A percentile compares a stretch with the other conserved stretches of the same genome.
Evolutionary conservation across 1,140 invertebrate genomes (phyloP).

Genomic region (Zaprionus kolodkinae): DNA sequence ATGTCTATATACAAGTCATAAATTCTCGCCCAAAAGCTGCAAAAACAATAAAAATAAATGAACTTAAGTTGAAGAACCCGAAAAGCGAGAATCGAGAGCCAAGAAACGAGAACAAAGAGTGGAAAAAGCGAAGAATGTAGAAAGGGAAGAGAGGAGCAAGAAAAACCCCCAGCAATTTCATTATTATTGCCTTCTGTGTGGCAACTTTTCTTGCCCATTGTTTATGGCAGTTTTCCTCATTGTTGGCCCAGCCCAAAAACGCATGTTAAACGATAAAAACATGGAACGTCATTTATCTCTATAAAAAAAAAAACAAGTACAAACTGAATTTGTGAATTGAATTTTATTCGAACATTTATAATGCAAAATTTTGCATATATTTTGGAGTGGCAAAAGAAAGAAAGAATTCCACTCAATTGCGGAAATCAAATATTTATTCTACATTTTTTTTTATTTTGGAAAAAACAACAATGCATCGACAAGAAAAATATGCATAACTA

Average conservation of each 20-base stretch:
- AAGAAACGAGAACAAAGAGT: constrained; percentile 44
- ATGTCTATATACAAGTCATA: constrained; percentile 51
- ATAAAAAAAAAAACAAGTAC: constrained; percentile 5
- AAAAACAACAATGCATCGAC: background rate
- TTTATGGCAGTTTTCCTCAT: constrained; percentile 54
- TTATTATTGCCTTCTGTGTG: constrained; percentile 67
- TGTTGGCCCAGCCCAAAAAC: constrained; percentile 19
- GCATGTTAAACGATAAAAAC: constrained; percentile 62
- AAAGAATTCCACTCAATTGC: background rate
- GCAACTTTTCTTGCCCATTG: constrained; percentile 67
- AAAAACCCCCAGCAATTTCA: constrained; percentile 65
- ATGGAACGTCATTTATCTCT: constrained; percentile 41
- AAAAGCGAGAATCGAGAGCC: background rate
- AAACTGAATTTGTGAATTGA: background rate
- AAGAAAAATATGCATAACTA: constrained; percentile 1
- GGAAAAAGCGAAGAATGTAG: constrained; percentile 18
- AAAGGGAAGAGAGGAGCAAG: background rate
- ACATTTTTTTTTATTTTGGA: background rate
- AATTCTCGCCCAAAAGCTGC: constrained; percentile 75
- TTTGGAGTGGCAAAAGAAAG: background rate
- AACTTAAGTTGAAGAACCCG: constrained; percentile 59
- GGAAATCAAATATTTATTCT: background rate
- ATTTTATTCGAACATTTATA: background rate
- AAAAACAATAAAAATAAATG: constrained; percentile 81
- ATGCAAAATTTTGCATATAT: background rate